Conservation (phyloP, 1,140 invertebrate genomes). For the Drosophila malerkotliana region DNA sequence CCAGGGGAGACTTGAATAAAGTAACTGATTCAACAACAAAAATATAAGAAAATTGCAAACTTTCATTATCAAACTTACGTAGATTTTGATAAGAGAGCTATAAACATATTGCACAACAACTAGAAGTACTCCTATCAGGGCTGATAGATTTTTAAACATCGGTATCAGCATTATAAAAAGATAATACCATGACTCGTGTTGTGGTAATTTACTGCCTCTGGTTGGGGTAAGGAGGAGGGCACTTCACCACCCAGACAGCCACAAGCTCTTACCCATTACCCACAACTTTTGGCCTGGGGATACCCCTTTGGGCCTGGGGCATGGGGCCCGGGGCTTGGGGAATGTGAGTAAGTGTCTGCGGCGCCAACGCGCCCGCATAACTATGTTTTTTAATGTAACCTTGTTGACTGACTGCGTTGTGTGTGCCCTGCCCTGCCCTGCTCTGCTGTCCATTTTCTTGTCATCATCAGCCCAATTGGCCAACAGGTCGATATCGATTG, state of each 20-base stretch:
- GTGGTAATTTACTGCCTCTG: background rate
- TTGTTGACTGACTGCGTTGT: constrained; percentile 22
- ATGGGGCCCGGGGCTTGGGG: background rate
- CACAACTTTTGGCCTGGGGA: background rate
- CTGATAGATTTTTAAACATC: no score
- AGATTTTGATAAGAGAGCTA: no score
- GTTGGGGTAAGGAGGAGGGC: no score
- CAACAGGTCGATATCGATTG: constrained; percentile 45
- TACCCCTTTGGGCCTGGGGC: background rate
- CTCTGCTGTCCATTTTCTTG: background rate
- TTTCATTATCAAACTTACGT: no score
- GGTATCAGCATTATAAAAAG: no score
- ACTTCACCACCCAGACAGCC: background rate
- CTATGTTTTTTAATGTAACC: constrained; percentile 50
- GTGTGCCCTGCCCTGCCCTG: background rate
- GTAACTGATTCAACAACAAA: no score
- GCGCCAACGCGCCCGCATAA: constrained; percentile 38
- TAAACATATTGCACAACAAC: no score
- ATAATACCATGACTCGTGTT: background rate
- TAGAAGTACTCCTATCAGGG: no score
- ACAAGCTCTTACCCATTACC: background rate
- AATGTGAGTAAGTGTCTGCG: constrained; percentile 14
- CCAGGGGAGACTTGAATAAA: no score
- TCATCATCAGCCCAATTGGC: constrained; percentile 7
- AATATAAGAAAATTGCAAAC: no score